A percentile compares a stretch with the other conserved stretches of the same genome.
These are phyloP conservation scores for Eunapius fragilis DNA, from an alignment of 37 sponge, comb jelly and placozoan genomes.

Conservation along the genomic window DNA sequence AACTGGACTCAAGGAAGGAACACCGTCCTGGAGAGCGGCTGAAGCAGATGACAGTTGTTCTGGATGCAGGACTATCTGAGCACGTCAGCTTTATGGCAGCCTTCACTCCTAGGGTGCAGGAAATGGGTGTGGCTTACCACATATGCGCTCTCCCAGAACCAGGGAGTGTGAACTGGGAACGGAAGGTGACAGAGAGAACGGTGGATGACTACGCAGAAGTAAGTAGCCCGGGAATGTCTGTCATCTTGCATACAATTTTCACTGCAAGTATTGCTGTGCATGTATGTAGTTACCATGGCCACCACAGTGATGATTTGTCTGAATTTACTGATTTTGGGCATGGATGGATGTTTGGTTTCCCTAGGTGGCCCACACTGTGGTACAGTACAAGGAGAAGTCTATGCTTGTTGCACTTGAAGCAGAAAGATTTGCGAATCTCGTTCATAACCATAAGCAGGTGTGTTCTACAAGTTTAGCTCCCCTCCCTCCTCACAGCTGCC, in stretches of 20 bases:
- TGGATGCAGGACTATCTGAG: slow-evolving; percentile 51
- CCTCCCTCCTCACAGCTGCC: too few species aligned
- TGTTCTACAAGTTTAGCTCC: not conserved
- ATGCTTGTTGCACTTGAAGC: slow-evolving; percentile 42
- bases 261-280: too few species aligned
- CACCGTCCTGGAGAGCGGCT: slow-evolving; percentile 28
- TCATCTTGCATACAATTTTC: too few species aligned
- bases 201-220: slow-evolving; percentile 60
- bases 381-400: slow-evolving; percentile 20
- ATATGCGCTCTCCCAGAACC: slow-evolving; percentile 2
- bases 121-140: slow-evolving; percentile 35
- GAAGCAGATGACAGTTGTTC: slow-evolving; percentile 62
- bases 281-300: not conserved
- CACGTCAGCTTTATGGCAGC: slow-evolving; percentile 45
- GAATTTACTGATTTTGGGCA: too few species aligned
- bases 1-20: slow-evolving; percentile 16
- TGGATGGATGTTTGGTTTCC: not conserved
- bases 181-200: slow-evolving; percentile 41
- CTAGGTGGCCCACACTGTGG: not conserved
- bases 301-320: too few species aligned
- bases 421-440: slow-evolving; percentile 37
- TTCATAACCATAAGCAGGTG: slow-evolving; percentile 40
- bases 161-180: slow-evolving; percentile 56
- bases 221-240: not conserved
- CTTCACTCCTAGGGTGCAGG: slow-evolving; percentile 26